phyloP scores from a whole-genome alignment of 2,797 vertebrate species.

The Catharus ustulatus region DNA sequence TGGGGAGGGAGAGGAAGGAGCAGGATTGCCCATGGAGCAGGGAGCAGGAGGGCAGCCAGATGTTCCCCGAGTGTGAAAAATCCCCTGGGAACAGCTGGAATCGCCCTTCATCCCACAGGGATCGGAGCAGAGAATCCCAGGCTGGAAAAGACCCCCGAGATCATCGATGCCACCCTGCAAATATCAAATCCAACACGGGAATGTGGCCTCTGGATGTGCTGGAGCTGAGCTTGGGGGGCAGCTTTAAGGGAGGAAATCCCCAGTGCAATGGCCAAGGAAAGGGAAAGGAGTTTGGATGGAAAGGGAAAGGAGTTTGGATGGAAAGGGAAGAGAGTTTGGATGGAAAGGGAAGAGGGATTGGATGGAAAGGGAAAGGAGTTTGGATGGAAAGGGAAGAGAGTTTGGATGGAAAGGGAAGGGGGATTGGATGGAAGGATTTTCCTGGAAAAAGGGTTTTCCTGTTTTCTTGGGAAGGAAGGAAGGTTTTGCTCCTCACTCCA shows the following conservation, averaged over 20 bases:
- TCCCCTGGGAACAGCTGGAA: neutral
- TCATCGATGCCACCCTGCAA: neutral
- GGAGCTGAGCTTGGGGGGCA: too few relatives aligned
- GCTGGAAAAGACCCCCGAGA: neutral
- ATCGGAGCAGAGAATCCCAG: neutral
- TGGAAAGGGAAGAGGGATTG: too few relatives aligned
- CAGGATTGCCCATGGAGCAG: neutral
- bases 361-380: neutral
- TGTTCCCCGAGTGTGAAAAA: neutral
- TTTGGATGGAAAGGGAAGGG: neutral
- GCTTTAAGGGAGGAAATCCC: neutral
- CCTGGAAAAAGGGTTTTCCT: neutral
- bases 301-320: too few relatives aligned
- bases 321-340: neutral
- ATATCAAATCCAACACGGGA: accelerated
- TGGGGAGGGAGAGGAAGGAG: neutral
- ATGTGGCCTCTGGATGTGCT: accelerated
- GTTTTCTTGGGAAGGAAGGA: neutral
- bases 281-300: neutral
- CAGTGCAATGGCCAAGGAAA: accelerated
- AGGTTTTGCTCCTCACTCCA: neutral
- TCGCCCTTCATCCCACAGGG: neutral
- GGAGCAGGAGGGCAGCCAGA: conserved; percentile 33
- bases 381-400: neutral
- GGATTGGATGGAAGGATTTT: neutral